Conservation (phyloP, 2,888 invertebrate species). For the Hermaeophaga mercurialis region DNA sequence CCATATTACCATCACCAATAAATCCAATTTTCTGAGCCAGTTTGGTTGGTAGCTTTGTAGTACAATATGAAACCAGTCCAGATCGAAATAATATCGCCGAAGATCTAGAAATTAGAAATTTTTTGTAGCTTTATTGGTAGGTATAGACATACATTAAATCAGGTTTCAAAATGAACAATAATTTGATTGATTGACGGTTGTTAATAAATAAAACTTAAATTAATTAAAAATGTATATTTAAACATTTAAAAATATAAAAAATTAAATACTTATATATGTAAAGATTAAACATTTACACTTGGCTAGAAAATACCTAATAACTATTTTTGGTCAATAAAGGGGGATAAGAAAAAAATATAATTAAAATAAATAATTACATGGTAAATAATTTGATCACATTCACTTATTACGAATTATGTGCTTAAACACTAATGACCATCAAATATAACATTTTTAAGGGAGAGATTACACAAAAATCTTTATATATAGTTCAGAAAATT, state of each 20-base stretch:
- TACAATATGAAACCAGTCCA: not conserved
- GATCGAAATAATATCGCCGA: no score
- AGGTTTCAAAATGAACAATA: no score
- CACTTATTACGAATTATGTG: conserved; percentile 20
- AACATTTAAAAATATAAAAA: conserved; percentile 40
- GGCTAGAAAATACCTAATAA: conserved; percentile 28
- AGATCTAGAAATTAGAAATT: no score
- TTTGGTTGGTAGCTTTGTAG: conserved; percentile 24
- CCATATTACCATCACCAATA: conserved; percentile 92
- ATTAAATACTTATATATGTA: conserved; percentile 28
- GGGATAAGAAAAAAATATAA: conserved; percentile 16
- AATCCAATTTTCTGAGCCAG: conserved; percentile 69
- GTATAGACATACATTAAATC: no score
- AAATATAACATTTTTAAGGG: not conserved
- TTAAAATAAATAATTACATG: conserved; percentile 22
- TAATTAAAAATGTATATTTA: conserved; percentile 37
- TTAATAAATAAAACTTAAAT: not conserved
- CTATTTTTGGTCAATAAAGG: conserved; percentile 37
- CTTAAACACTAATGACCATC: conserved; percentile 8
- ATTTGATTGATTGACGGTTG: no score
- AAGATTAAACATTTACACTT: conserved; percentile 26
- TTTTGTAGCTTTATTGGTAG: no score
- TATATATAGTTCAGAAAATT: no score
- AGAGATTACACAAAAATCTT: no score
- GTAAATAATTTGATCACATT: conserved; percentile 32